Percentiles rank a stretch among this genome's conserved stretches.
phyloP scores from a whole-genome alignment of 1,140 invertebrate species.

The Bilobella aurantiaca region DNA sequence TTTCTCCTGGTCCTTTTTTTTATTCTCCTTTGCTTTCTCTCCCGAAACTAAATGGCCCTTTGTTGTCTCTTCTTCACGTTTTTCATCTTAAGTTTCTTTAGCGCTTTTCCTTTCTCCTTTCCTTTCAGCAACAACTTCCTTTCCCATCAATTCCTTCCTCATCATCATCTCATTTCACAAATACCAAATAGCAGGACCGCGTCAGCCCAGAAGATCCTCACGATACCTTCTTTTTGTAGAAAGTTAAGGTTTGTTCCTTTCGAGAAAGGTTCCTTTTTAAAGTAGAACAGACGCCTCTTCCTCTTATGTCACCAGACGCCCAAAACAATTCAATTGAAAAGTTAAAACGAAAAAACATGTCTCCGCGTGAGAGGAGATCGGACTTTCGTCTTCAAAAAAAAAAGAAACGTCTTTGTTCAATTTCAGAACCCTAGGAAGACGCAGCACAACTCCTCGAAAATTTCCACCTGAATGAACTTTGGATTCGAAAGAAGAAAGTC shows the following conservation, averaged over 20 bases:
- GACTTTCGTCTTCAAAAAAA: not conserved
- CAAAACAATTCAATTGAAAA: constrained; percentile 4
- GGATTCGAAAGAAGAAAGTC: not conserved
- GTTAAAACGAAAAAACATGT: not conserved
- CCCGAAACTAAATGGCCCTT: too few relatives aligned
- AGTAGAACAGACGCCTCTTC: not conserved
- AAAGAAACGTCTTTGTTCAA: not conserved
- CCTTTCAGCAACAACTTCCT: not conserved
- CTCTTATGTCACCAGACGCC: not conserved
- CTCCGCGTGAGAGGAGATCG: not conserved
- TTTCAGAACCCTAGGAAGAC: not conserved
- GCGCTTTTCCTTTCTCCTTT: not conserved
- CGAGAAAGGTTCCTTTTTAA: too few relatives aligned
- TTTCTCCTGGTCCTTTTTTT: too few relatives aligned
- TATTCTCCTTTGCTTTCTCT: too few relatives aligned
- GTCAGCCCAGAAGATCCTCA: too few relatives aligned
- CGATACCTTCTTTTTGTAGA: too few relatives aligned
- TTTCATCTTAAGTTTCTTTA: too few relatives aligned
- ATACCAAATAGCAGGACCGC: too few relatives aligned
- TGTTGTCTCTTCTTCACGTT: too few relatives aligned
- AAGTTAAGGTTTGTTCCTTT: too few relatives aligned
- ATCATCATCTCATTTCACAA: not conserved
- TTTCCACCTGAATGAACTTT: constrained; percentile 7
- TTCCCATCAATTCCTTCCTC: too few relatives aligned
- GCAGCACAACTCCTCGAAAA: not conserved